These are phyloP conservation scores for Agrotis ipsilon DNA, from an alignment of 2,888 invertebrate genomes.

Conservation along the genomic window DNA sequence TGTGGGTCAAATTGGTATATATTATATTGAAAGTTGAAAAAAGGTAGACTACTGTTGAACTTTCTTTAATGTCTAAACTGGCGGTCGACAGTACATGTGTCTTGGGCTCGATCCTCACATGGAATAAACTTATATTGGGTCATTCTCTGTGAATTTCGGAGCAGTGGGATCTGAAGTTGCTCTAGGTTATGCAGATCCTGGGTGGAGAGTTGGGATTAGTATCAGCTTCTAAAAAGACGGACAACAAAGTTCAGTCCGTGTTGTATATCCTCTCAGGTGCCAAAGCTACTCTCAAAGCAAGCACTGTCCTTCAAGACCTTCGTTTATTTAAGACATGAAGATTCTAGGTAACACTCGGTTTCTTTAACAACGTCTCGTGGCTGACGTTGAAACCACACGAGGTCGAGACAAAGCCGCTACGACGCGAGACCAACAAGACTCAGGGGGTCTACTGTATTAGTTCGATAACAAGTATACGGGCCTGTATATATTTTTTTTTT, in stretches of 20 bases:
- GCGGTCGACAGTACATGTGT: not conserved
- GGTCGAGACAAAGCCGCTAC: not conserved
- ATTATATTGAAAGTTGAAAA: not conserved
- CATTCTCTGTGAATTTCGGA: too few relatives aligned
- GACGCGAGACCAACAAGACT: slow-evolving; percentile 7
- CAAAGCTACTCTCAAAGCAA: not conserved
- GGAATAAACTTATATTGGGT: not conserved
- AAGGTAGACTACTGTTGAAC: not conserved
- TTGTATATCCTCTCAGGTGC: too few relatives aligned
- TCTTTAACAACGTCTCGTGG: not conserved
- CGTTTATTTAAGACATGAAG: not conserved
- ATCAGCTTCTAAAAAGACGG: too few relatives aligned
- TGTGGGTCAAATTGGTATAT: not conserved
- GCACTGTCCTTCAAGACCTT: not conserved
- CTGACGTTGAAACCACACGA: slow-evolving; percentile 1
- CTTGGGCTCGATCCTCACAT: not conserved
- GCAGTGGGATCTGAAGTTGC: too few relatives aligned
- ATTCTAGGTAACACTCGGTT: not conserved
- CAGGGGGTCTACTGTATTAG: too few relatives aligned
- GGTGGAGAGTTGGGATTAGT: too few relatives aligned
- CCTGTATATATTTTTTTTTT: too few relatives aligned
- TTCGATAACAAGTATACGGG: too few relatives aligned
- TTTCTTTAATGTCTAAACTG: not conserved
- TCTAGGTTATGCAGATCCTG: too few relatives aligned
- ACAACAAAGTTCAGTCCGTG: too few relatives aligned